A percentile compares a stretch with the other conserved stretches of the same genome.
These are phyloP conservation scores for Cinara cedri DNA, from an alignment of 2,888 invertebrate species.

Conservation along the genomic window DNA sequence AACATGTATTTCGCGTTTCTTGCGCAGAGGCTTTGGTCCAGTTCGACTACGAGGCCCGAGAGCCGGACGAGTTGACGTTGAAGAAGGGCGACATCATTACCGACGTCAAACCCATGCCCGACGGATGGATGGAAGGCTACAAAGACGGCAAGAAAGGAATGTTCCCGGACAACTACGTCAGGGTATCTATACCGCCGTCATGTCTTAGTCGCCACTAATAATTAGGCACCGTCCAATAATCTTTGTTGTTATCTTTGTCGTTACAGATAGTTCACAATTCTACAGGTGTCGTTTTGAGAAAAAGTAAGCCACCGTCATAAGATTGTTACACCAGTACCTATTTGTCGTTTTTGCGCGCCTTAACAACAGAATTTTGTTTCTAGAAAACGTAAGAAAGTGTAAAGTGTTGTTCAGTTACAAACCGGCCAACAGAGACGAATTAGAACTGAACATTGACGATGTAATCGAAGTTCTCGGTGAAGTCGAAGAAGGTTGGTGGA, in stretches of 20 bases:
- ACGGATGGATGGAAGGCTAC: conserved; percentile 98
- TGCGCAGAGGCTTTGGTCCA: conserved; percentile 79
- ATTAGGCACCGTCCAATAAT: not conserved
- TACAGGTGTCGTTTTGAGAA: conserved; percentile 36
- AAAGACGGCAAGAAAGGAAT: conserved; percentile 82
- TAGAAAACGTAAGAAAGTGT: conserved; percentile 64
- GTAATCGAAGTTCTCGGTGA: conserved; percentile 88
- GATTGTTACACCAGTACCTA: not conserved
- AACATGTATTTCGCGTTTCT: not conserved
- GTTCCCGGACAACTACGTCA: conserved; percentile 97
- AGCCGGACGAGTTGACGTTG: conserved; percentile 89
- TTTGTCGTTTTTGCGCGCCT: not conserved
- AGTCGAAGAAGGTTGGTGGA: conserved; percentile 94
- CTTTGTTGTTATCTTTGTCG: not conserved
- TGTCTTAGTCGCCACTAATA: not conserved
- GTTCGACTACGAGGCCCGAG: conserved; percentile 84
- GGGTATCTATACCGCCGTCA: conserved; percentile 61
- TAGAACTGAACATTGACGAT: conserved; percentile 85
- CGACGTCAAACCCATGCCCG: conserved; percentile 84
- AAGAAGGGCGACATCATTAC: conserved; percentile 86
- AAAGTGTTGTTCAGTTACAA: conserved; percentile 89
- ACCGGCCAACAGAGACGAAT: conserved; percentile 92
- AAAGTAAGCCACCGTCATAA: conserved; percentile 35
- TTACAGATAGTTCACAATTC: conserved; percentile 38
- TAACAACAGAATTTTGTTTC: not conserved